Base-by-base conservation (phyloP, 2,888 invertebrate species). In the Allophyes oxyacanthae region DNA sequence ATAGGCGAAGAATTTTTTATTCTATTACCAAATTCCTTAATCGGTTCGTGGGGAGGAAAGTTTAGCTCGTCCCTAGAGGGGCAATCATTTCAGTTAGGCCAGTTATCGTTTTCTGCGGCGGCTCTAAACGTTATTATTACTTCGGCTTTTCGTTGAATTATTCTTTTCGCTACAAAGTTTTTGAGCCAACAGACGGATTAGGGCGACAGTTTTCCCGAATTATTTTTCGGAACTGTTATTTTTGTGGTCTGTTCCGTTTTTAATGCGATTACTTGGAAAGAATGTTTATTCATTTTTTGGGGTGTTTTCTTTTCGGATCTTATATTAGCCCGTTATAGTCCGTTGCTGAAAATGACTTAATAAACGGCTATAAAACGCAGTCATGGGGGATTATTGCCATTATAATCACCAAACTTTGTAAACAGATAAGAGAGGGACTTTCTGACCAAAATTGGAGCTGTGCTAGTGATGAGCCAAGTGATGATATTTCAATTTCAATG, bases 11-110 rank as follows among this genome's bases (percentile, higher is more conserved):
- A 72, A 64, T 64, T 78, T 80, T 80, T 79, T 81, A 81, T 81
- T 79, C 76, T 76, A 81, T 79, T 79, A 79, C 73, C 73, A 51
- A 77, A 76, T 67, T 71, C 69, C 72, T 72, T 78, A 79, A 81
- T 77, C 69, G 77, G 49, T 71, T 48, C 60, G 56, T 58, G 60
- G 74, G 71, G 60, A 28, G 51, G 54, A 64, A 74, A 76, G 45
- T 76, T 76, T 57, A 48, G 70, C 63, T 62, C 59, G 61, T 63
- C 64, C 74, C 70, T 75, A 38, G 63, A 73, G 79, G 68, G 64
- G 65, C 81, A 78, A 81, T 80, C 79, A 76, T 70, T 60, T 64
- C 66, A 72, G 72, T 80, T 81, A 80, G 54, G 55, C 57, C 74
- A 74, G 77, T 80, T 78, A 81, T 74, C 79, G 77, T 68, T 77